Percentiles rank a stretch among this genome's conserved stretches.
These are phyloP conservation scores for Coremacera marginata DNA, from an alignment of 2,888 invertebrate genomes.

Conservation along the genomic window DNA sequence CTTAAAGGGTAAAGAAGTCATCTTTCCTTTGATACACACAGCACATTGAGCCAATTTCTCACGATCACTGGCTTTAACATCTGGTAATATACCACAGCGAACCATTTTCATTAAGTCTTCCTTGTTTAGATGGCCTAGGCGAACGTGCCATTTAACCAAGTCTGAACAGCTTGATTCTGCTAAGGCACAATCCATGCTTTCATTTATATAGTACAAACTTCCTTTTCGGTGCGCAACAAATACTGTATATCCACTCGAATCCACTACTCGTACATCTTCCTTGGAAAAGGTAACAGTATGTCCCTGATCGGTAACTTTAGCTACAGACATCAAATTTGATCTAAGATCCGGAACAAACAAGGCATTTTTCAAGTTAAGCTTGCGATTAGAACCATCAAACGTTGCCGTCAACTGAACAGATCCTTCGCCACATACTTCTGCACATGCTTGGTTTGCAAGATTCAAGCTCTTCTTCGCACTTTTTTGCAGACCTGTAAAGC, in stretches of 20 bases:
- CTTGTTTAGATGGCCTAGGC: constrained; percentile 37
- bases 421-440: constrained; percentile 38
- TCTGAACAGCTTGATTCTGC: constrained; percentile 43
- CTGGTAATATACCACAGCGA: constrained; percentile 23
- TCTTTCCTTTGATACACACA: too few relatives aligned
- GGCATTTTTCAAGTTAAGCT: too few relatives aligned
- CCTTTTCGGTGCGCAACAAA: too few relatives aligned
- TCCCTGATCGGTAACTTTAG: constrained; percentile 43
- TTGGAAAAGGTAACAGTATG: constrained; percentile 40
- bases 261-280: constrained; percentile 36
- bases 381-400: background rate
- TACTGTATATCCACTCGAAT: constrained; percentile 15
- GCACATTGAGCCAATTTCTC: too few relatives aligned
- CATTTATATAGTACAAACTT: too few relatives aligned
- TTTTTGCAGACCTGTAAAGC: too few relatives aligned
- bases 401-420: constrained; percentile 28
- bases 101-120: constrained; percentile 37
- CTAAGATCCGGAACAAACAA: too few relatives aligned
- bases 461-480: background rate
- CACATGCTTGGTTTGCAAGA: constrained; percentile 36
- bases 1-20: too few relatives aligned
- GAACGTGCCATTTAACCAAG: constrained; percentile 36
- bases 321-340: constrained; percentile 32
- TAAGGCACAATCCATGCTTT: constrained; percentile 8
- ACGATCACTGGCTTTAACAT: constrained; percentile 23